Percentiles rank a stretch among this genome's conserved stretches.
Conservation (phyloP, 2,888 invertebrate species). For the Tetropium fuscum region DNA sequence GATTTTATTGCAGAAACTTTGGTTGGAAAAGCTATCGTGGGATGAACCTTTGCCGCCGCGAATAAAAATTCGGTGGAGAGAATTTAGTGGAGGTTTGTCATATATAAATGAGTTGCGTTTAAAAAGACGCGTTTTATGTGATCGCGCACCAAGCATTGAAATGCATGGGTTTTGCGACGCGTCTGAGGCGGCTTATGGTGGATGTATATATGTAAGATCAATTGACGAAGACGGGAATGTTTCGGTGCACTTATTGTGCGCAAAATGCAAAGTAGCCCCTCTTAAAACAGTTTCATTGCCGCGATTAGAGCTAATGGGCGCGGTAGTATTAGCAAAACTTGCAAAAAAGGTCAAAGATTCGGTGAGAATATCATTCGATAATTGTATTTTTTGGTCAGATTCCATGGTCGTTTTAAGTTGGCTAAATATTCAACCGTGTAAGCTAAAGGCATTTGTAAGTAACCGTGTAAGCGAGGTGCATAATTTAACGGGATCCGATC, state of each 20-base stretch:
- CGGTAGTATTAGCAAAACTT: too few relatives aligned
- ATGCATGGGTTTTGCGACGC: neutral
- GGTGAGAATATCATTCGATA: conserved; percentile 10
- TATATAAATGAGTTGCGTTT: too few relatives aligned
- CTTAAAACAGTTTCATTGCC: too few relatives aligned
- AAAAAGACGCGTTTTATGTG: neutral
- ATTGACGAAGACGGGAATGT: neutral
- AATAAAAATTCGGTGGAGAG: too few relatives aligned
- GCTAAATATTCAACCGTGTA: conserved; percentile 33
- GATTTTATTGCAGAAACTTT: conserved; percentile 37
- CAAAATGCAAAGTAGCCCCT: too few relatives aligned
- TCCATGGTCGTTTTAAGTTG: conserved; percentile 42
- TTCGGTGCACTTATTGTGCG: neutral
- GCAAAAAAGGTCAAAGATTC: too few relatives aligned
- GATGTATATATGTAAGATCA: neutral
- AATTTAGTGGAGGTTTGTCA: too few relatives aligned
- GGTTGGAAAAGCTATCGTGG: conserved; percentile 33
- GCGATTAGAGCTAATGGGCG: too few relatives aligned
- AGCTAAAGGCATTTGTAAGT: conserved; percentile 39
- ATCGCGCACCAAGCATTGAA: neutral
- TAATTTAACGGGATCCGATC: conserved; percentile 12
- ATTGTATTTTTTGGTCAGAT: conserved; percentile 39
- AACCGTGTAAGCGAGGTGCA: conserved; percentile 42
- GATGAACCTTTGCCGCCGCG: conserved; percentile 28
- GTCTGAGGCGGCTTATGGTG: neutral